Evolutionary conservation across 2,113 vertebrate genomes (phyloP).

Genomic region (Tragelaphus strepsiceros): DNA sequence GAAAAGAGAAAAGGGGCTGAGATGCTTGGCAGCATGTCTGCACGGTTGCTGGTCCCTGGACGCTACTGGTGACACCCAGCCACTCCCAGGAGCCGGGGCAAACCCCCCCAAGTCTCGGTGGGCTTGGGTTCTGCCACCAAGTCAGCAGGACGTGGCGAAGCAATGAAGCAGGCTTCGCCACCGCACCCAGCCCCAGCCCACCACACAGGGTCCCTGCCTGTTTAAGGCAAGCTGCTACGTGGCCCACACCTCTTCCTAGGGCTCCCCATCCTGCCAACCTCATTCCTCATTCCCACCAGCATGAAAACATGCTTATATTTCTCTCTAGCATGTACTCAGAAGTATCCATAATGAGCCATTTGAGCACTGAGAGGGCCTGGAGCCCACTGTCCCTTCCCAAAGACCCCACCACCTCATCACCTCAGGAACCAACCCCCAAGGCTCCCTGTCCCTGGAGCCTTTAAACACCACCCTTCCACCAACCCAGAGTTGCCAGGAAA

Average conservation of each 20-base stretch:
- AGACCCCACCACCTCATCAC: neutral
- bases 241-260: neutral
- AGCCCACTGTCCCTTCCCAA: neutral
- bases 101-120: neutral
- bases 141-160: neutral
- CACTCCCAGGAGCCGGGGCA: neutral
- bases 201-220: neutral
- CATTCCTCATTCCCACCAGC: neutral
- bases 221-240: neutral
- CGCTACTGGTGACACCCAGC: accelerated
- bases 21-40: accelerated
- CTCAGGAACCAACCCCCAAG: neutral
- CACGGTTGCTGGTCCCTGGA: accelerated
- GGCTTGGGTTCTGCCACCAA: neutral
- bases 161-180: accelerated
- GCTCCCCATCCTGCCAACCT: neutral
- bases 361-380: neutral
- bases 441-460: neutral
- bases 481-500: neutral
- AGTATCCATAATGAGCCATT: accelerated
- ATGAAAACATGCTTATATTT: neutral
- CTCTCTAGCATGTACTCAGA: neutral
- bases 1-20: neutral
- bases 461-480: accelerated
- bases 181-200: accelerated